Evolutionary conservation across 2,888 invertebrate genomes (phyloP).

Genomic region (Diarsia brunnea): DNA sequence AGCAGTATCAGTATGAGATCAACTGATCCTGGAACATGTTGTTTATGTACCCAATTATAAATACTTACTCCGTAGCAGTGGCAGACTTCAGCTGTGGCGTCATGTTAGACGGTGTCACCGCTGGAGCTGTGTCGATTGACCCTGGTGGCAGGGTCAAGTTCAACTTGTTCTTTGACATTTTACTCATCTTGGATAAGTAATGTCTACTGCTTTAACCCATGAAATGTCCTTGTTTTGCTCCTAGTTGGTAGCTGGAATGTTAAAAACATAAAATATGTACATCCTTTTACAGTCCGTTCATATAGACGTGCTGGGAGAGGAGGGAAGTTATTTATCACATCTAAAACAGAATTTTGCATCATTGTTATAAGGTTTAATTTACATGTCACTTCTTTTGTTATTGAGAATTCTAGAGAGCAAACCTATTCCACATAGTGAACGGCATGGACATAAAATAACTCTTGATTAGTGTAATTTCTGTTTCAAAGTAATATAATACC

Average conservation of each 20-base stretch:
- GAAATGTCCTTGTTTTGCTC: conserved; percentile 62
- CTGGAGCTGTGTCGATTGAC: conserved; percentile 94
- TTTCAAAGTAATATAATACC: too few relatives aligned
- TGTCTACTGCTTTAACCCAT: conserved; percentile 70
- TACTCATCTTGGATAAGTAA: conserved; percentile 84
- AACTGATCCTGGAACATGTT: neutral
- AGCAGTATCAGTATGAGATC: neutral
- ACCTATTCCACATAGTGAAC: too few relatives aligned
- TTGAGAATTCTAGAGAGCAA: too few relatives aligned
- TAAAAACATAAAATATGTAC: neutral
- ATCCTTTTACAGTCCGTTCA: too few relatives aligned
- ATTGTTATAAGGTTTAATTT: too few relatives aligned
- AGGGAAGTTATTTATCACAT: too few relatives aligned
- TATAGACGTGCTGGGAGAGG: too few relatives aligned
- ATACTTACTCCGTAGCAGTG: conserved; percentile 90
- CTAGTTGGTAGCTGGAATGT: conserved; percentile 42
- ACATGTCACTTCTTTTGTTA: too few relatives aligned
- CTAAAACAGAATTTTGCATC: too few relatives aligned
- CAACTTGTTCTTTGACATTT: conserved; percentile 97
- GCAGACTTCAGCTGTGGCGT: conserved; percentile 91
- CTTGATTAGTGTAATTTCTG: too few relatives aligned
- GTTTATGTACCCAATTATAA: neutral
- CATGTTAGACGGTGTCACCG: conserved; percentile 91
- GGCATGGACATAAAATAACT: too few relatives aligned
- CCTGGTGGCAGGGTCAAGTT: conserved; percentile 97